Evolutionary conservation across 92 coral and sea anemone genomes (phyloP), one percentile per base, ranked within the genome.

Genomic region (Nematostella vectensis): DNA sequence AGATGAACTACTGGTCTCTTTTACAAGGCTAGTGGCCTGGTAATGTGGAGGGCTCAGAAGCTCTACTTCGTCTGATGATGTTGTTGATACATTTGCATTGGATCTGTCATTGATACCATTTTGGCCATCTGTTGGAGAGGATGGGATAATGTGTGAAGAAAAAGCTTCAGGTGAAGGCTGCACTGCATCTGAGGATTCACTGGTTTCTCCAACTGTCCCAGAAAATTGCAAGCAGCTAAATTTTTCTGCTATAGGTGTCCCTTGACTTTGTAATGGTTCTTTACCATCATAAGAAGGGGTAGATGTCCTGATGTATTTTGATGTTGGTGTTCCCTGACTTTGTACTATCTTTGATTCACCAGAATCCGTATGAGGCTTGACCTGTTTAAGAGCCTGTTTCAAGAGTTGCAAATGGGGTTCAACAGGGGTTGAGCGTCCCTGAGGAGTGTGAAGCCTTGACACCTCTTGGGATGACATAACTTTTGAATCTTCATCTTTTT

Each of bases 211-310:
- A 29, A 58, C 71, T 13, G 53, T 67, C 0, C 95, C 95, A 48
- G 95, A 85, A 70, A 85, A 80, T 28, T 70, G 83, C 27, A 85
- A 54, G 43, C 95, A 80, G 27, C 63, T 58, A 52, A 83, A 83
- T 1, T 53, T 68, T 11, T 68, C 77, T 55, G 11, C 24, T 16
- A 63, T 68, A 1, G 70, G 88, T n/a, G 85, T 78, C 3, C 68
- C 85, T 45, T 73, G 79, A 31, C 74, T 61, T 20, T 79, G 75
- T 25, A 78, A 82, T 2, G 77, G 70, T 15, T 54, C 50, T 1
- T 28, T 3, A 15, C 8, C 17, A 2, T 3, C 21, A 40, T 16
- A 40, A 15, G 1, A 40, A 21, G 12, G 25, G 27, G 23, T 43
- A 31, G 20, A 13, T 2, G 19, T 17, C 18, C 23, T 45, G n/a